Evolutionary conservation across 2,797 vertebrate species (phyloP).

Genomic region (Lepus townsendii): DNA sequence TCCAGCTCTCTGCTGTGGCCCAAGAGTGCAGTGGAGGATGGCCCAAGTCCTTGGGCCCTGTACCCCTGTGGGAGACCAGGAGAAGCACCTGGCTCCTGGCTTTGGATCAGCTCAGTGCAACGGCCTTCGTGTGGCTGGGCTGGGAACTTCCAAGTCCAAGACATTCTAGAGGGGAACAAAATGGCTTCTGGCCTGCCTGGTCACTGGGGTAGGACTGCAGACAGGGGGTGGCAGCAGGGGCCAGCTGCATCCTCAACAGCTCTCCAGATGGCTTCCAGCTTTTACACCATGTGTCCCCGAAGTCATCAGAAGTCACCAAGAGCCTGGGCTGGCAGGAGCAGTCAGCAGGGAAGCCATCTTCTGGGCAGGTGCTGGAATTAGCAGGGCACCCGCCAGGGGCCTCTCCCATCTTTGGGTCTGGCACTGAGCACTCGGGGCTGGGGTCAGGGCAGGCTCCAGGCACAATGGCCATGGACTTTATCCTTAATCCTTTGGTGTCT

Average conservation of each 20-base stretch:
- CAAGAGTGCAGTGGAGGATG: too few species aligned
- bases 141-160: neutral
- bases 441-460: neutral
- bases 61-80: too few species aligned
- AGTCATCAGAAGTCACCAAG: neutral
- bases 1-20: too few species aligned
- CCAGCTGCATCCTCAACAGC: too few species aligned
- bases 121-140: neutral
- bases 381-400: accelerated
- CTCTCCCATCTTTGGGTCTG: too few species aligned
- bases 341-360: neutral
- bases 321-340: accelerated
- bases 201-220: neutral
- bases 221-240: accelerated
- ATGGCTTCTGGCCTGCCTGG: neutral
- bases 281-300: neutral
- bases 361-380: accelerated
- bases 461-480: accelerated
- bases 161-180: too few species aligned
- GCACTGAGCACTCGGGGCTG: neutral
- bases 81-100: too few species aligned
- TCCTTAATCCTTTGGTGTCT: neutral
- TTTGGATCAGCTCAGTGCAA: neutral
- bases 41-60: too few species aligned
- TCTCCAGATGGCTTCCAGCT: neutral